Evolutionary conservation across 2,888 invertebrate species (phyloP).

Genomic region (Thysanoteuthis rhombus): DNA sequence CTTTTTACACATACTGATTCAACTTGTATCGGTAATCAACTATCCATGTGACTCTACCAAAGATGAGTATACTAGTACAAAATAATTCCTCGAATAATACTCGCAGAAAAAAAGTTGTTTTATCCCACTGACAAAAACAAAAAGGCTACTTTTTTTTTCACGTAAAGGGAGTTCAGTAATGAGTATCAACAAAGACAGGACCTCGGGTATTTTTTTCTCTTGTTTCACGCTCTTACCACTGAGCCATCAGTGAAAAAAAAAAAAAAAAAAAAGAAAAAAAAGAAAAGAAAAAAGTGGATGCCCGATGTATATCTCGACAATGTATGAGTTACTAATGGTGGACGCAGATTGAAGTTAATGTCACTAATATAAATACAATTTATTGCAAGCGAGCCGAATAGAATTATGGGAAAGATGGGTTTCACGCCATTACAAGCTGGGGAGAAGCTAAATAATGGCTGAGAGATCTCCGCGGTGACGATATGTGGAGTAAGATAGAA

Average conservation of each 20-base stretch:
- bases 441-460: not conserved
- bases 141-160: too few relatives aligned
- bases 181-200: too few relatives aligned
- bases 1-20: too few relatives aligned
- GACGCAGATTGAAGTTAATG: not conserved
- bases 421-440: not conserved
- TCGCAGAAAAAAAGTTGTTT: too few relatives aligned
- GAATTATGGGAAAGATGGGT: not conserved
- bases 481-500: not conserved
- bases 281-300: not conserved
- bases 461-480: not conserved
- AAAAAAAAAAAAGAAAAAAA: too few relatives aligned
- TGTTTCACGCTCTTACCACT: not conserved
- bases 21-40: too few relatives aligned
- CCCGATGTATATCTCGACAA: not conserved
- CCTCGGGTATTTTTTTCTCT: not conserved
- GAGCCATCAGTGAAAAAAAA: not conserved
- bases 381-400: not conserved
- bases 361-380: not conserved
- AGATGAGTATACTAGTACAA: too few relatives aligned
- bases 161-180: too few relatives aligned
- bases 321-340: not conserved
- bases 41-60: too few relatives aligned
- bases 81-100: too few relatives aligned
- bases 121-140: too few relatives aligned